Percentiles rank a stretch among this genome's conserved stretches.
These are phyloP conservation scores for Digitonthophagus gazella DNA, from an alignment of 2,888 invertebrate species.

Conservation along the genomic window DNA sequence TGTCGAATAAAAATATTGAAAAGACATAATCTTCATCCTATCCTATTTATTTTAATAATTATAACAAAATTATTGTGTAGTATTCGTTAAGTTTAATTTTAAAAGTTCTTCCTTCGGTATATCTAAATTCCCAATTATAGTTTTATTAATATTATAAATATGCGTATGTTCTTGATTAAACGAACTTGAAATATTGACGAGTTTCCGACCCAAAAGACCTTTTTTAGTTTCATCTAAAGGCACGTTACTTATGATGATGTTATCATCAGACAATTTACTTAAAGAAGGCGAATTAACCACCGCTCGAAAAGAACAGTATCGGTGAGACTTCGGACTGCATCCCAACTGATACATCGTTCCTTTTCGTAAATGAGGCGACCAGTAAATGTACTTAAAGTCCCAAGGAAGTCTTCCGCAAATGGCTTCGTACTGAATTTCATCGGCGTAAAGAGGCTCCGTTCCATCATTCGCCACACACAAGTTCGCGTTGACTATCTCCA, in stretches of 20 bases:
- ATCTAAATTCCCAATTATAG: not conserved
- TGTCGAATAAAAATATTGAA: not conserved
- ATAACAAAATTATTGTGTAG: not conserved
- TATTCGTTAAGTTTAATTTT: not conserved
- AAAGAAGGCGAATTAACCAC: not conserved
- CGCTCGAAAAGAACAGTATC: not conserved
- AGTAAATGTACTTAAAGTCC: conserved; percentile 1
- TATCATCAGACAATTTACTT: not conserved
- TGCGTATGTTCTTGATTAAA: not conserved
- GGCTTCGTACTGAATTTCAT: conserved; percentile 1
- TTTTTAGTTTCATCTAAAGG: not conserved
- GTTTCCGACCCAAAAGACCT: not conserved
- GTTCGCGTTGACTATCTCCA: not conserved
- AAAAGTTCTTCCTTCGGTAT: not conserved
- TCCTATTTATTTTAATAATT: not conserved
- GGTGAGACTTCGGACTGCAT: not conserved
- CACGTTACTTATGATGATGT: not conserved
- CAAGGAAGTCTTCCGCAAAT: conserved; percentile 2
- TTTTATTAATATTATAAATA: not conserved
- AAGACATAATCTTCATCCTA: not conserved
- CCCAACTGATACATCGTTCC: not conserved
- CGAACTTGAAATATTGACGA: not conserved
- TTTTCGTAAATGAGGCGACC: not conserved
- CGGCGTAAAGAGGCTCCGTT: not conserved
- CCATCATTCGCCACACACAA: conserved; percentile 1